Conservation (phyloP, 2,888 invertebrate species). For the Sinelater perroti region DNA sequence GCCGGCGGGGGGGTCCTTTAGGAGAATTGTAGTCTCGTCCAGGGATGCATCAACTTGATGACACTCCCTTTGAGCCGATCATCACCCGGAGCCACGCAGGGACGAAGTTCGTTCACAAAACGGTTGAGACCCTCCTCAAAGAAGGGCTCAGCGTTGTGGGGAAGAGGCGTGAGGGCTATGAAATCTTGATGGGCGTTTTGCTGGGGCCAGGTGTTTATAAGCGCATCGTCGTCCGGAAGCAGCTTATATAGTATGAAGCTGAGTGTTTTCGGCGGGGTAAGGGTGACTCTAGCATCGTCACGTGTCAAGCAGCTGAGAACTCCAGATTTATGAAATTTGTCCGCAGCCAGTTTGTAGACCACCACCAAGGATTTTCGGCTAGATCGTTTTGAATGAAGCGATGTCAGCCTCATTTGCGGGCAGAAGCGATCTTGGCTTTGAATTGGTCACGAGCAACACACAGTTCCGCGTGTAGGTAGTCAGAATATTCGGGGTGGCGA, state of each 20-base stretch:
- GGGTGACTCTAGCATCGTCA: neutral
- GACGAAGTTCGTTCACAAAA: too few species aligned
- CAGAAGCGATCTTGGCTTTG: too few species aligned
- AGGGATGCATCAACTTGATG: too few species aligned
- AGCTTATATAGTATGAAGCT: neutral
- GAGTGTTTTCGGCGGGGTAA: neutral
- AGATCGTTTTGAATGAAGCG: neutral
- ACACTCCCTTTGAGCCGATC: too few species aligned
- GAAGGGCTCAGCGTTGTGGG: too few species aligned
- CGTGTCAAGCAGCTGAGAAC: neutral
- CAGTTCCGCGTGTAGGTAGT: neutral
- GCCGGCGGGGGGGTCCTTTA: too few species aligned
- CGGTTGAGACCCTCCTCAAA: too few species aligned
- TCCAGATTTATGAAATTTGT: neutral
- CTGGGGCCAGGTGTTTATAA: too few species aligned
- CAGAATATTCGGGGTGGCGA: neutral
- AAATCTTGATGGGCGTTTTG: too few species aligned
- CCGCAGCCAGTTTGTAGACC: neutral
- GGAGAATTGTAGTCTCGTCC: too few species aligned
- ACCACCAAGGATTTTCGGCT: neutral
- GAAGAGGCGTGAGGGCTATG: too few species aligned
- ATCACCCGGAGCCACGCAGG: too few species aligned
- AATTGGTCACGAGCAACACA: neutral
- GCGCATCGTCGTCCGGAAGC: neutral
- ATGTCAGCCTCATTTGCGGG: neutral